These are phyloP conservation scores for Naso thynnoides DNA, from an alignment of 2,797 vertebrate species.

Conservation along the genomic window DNA sequence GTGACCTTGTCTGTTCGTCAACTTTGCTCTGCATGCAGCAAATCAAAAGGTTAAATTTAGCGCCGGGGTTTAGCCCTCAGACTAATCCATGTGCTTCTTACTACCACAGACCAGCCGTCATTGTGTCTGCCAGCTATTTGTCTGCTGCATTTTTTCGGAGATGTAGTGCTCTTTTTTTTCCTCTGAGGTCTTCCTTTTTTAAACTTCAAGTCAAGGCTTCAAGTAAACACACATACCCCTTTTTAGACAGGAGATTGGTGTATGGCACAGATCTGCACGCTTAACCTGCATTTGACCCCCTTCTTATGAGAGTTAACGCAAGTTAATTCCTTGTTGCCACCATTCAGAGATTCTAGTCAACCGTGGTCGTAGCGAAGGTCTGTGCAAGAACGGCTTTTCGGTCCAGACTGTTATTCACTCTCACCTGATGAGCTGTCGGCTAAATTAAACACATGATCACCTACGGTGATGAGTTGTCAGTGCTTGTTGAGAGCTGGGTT, in stretches of 20 bases:
- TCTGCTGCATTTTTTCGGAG: not conserved
- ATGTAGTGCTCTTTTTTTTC: too few relatives aligned
- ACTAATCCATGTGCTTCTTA: constrained; percentile 71
- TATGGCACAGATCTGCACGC: constrained; percentile 29
- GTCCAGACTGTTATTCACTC: constrained; percentile 2
- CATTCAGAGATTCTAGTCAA: constrained; percentile 19
- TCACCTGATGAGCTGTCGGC: constrained; percentile 11
- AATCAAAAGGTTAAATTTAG: constrained; percentile 76
- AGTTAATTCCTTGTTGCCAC: constrained; percentile 21
- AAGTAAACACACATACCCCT: not conserved
- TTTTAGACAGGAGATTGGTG: constrained; percentile 15
- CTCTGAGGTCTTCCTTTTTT: too few relatives aligned
- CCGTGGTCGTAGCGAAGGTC: not conserved
- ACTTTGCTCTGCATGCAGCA: constrained; percentile 47
- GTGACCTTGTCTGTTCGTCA: constrained; percentile 46
- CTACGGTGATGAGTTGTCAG: not conserved
- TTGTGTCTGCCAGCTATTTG: constrained; percentile 19
- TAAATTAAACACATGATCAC: constrained; percentile 9
- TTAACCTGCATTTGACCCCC: constrained; percentile 35
- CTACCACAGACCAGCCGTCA: constrained; percentile 43
- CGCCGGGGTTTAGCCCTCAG: constrained; percentile 64
- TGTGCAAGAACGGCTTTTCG: constrained; percentile 1
- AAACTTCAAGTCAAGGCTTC: not conserved
- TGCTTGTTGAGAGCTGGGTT: not conserved
- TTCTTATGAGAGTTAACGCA: constrained; percentile 12